Base-by-base conservation (phyloP, 2,888 invertebrate genomes). In the Mythimna pallens region DNA sequence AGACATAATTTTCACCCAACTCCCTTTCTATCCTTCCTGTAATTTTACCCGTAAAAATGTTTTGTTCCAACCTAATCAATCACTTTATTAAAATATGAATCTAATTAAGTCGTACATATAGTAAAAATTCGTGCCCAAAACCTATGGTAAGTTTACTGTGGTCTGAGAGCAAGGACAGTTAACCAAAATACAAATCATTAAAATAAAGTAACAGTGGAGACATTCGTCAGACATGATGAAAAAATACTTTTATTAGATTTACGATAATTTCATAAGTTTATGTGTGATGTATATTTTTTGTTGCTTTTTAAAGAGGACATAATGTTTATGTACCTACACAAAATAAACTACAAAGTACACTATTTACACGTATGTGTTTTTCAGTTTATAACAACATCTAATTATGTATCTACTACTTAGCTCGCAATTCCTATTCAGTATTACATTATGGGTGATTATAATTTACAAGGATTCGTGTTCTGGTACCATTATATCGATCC, bases 251-350 rank as follows among this genome's bases (percentile, higher is more conserved):
- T 57, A 57, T n/a, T 14, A 59, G 36, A 30, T 43, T n/a, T 58
- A 70, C 58, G 12, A 36, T 40, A n/a, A 30, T 30, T 40, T 70
- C 50, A 66, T 50, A 59, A 58, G 50, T 70, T n/a, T 14, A 22
- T 61, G 17, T 61, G 36, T 40, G 14, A 61, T 36, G 20, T 1
- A 40, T n/a, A 10, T n/a, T 10, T 47, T 43, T 66, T 36, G 12
- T 65, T 40, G 54, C 12, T 47, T 7, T 47, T 30, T n/a, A 57
- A 3, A 43, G 43, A 43, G 43, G 57, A 43, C 57, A 25, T 25
- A 55, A 55, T 43, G 55, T 43, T 14, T 47, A 65, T 57, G 34
- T 36, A 58, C 47, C 17, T 47, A 47, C 34, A 43, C 22, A 30
- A 57, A 71, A 63, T 40, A 30, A 30, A 50, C 9, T 40, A 43